Conservation (phyloP, 2,113 vertebrate species). For the Calypte anna region DNA sequence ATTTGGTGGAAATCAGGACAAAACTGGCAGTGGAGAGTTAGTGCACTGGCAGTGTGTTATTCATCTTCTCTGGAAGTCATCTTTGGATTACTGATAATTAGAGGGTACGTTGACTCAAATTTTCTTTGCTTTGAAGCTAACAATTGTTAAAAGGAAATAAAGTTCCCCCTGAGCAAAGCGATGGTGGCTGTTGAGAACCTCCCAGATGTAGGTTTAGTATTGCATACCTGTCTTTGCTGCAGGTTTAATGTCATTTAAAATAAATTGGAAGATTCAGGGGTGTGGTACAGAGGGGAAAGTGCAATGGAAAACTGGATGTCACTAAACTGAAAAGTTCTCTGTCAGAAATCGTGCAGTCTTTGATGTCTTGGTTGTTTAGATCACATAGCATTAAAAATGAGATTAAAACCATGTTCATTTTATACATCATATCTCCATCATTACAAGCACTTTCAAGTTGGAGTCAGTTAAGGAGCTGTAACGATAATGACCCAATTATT, state of each 20-base stretch:
- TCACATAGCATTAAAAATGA: conserved; percentile 44
- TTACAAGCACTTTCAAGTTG: conserved; percentile 22
- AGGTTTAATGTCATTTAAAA: not conserved
- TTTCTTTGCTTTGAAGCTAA: not conserved
- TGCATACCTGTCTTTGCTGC: not conserved
- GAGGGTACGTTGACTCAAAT: not conserved
- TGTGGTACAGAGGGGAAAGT: not conserved
- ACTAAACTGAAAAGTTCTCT: not conserved
- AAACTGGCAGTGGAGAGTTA: not conserved
- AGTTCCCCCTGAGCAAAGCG: not conserved
- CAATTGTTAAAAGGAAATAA: not conserved
- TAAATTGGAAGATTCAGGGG: not conserved
- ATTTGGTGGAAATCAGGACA: not conserved
- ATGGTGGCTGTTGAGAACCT: not conserved
- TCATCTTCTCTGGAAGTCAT: not conserved
- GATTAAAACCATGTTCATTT: conserved; percentile 4
- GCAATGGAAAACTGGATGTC: not conserved
- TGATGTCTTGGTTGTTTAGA: conserved; percentile 46
- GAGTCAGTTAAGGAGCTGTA: conserved; percentile 41
- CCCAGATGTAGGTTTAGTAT: not conserved
- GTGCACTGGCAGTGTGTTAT: not conserved
- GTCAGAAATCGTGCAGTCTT: conserved; percentile 1
- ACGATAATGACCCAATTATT: conserved; percentile 65
- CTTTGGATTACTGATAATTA: not conserved
- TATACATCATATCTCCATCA: not conserved